Evolutionary conservation across 1,140 invertebrate genomes (phyloP).

Genomic region (Pseudomyrmex sp.): DNA sequence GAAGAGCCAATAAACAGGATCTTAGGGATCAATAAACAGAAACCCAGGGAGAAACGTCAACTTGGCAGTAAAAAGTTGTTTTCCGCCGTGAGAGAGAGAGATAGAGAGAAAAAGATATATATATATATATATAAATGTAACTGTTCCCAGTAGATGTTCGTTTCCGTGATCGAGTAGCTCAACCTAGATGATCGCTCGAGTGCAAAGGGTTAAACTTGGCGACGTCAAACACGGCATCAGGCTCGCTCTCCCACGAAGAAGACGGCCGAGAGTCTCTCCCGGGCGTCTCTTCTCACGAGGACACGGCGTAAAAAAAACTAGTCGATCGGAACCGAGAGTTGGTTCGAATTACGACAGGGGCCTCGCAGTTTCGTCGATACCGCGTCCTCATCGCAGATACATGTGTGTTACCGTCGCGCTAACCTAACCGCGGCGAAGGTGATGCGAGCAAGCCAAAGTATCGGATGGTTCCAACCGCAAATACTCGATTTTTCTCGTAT

Average conservation of each 20-base stretch:
- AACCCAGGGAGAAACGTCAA: background rate
- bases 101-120: no score
- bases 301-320: constrained; percentile 29
- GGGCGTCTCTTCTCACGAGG: constrained; percentile 44
- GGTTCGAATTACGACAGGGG: constrained; percentile 41
- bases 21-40: constrained; percentile 27
- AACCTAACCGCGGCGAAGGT: constrained; percentile 32
- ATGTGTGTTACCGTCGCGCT: background rate
- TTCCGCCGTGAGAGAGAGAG: constrained; percentile 12
- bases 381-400: background rate
- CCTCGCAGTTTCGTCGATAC: background rate
- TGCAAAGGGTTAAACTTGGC: constrained; percentile 47
- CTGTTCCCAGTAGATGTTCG: background rate
- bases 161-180: constrained; percentile 43
- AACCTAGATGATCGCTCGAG: constrained; percentile 52
- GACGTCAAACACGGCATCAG: background rate
- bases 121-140: no score
- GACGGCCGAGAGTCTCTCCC: background rate
- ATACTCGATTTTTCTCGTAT: constrained; percentile 23
- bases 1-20: constrained; percentile 31
- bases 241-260: constrained; percentile 47
- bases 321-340: constrained; percentile 40
- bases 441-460: constrained; percentile 27
- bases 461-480: constrained; percentile 47
- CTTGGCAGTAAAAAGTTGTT: constrained; percentile 44